phyloP scores from a whole-genome alignment of 2,888 invertebrate species.

The Eilema depressum region DNA sequence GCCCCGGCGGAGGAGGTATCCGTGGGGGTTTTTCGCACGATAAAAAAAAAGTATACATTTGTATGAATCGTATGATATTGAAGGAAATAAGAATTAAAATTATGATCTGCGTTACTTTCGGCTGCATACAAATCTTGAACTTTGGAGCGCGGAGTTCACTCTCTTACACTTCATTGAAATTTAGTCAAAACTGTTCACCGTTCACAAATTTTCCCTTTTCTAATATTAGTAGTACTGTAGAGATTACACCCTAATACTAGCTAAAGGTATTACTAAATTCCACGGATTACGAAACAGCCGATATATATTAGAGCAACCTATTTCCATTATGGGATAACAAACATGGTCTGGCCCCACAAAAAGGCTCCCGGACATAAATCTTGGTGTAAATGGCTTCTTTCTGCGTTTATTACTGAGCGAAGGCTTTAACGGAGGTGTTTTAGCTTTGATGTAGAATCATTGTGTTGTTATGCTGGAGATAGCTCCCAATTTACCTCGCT shows the following conservation, averaged over 20 bases:
- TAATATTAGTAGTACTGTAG: neutral
- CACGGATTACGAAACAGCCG: constrained; percentile 19
- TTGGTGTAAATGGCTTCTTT: constrained; percentile 22
- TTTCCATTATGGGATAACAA: constrained; percentile 39
- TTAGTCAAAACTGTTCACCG: too few species aligned
- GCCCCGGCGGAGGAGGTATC: too few species aligned
- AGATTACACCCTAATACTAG: neutral
- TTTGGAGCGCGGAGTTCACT: too few species aligned
- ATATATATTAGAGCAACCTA: constrained; percentile 24
- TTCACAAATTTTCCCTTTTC: too few species aligned
- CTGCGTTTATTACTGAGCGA: constrained; percentile 22
- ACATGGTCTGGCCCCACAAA: constrained; percentile 20
- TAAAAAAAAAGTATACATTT: too few species aligned
- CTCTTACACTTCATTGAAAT: too few species aligned
- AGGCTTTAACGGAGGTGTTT: constrained; percentile 19
- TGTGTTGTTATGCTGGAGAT: constrained; percentile 16
- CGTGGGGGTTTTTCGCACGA: too few species aligned
- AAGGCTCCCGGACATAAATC: constrained; percentile 22
- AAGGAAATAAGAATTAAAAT: too few species aligned
- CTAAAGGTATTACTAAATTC: constrained; percentile 11
- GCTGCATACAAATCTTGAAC: too few species aligned
- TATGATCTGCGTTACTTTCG: too few species aligned
- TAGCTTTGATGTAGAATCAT: constrained; percentile 23
- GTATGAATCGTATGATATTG: too few species aligned
- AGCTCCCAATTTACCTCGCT: neutral